A percentile compares a stretch with the other conserved stretches of the same genome.
phyloP scores from a whole-genome alignment of 2,113 vertebrate genomes.

The Myxocyprinus asiaticus region DNA sequence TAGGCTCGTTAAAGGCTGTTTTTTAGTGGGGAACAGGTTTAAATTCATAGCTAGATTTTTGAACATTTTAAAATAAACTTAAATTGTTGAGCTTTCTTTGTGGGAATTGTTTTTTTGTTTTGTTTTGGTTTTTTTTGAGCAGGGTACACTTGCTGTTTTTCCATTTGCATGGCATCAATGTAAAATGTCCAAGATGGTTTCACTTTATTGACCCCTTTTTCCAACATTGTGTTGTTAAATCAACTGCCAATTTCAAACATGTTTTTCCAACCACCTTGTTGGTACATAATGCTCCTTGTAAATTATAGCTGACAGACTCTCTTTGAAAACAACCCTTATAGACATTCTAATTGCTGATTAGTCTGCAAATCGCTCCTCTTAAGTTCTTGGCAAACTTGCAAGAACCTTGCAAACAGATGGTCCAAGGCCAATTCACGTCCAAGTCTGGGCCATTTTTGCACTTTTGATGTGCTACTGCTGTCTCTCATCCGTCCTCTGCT shows the following conservation, averaged over 20 bases:
- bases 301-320: too few relatives aligned
- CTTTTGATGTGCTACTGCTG: conserved; percentile 1
- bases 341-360: conserved; percentile 36
- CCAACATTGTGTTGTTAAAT: background rate
- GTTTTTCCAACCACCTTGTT: too few relatives aligned
- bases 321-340: conserved; percentile 26
- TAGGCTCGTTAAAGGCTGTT: too few relatives aligned
- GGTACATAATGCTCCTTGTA: too few relatives aligned
- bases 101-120: too few relatives aligned
- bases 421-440: conserved; percentile 32
- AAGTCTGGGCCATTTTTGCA: conserved; percentile 2
- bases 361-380: conserved; percentile 36
- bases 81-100: too few relatives aligned
- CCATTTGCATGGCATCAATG: background rate
- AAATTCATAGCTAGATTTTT: too few relatives aligned
- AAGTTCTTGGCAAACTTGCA: conserved; percentile 27
- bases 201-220: background rate
- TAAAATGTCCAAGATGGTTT: background rate
- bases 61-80: too few relatives aligned
- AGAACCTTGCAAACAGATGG: conserved; percentile 45
- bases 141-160: background rate
- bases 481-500: background rate
- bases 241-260: too few relatives aligned
- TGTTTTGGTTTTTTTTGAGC: too few relatives aligned
- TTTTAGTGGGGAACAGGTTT: too few relatives aligned